A percentile compares a stretch with the other conserved stretches of the same genome.
These are phyloP conservation scores for Oryzias melastigma DNA, from an alignment of 2,113 vertebrate species.

Conservation along the genomic window DNA sequence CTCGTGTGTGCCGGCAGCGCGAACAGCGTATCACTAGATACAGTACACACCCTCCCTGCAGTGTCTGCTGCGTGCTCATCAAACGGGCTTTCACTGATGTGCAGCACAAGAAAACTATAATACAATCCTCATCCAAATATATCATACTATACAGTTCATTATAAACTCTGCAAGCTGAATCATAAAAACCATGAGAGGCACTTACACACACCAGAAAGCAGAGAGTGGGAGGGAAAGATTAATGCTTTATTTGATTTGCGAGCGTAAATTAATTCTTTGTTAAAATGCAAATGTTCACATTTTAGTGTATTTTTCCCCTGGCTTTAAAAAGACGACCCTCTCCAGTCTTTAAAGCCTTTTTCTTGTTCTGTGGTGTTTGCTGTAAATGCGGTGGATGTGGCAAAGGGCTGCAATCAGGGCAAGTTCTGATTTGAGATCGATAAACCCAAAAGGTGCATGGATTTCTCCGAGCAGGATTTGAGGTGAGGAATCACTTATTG, in stretches of 20 bases:
- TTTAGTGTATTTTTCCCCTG: constrained; percentile 25
- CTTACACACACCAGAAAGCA: constrained; percentile 14
- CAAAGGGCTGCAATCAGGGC: constrained; percentile 13
- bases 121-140: constrained; percentile 45
- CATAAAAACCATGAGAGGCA: constrained; percentile 25
- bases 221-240: constrained; percentile 32
- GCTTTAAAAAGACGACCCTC: constrained; percentile 28
- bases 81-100: constrained; percentile 7
- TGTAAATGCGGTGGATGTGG: constrained; percentile 16
- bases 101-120: constrained; percentile 28
- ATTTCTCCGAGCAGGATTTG: constrained; percentile 15
- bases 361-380: constrained; percentile 20
- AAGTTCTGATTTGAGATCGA: constrained; percentile 28
- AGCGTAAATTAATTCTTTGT: constrained; percentile 55
- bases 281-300: constrained; percentile 52
- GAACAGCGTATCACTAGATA: constrained; percentile 23
- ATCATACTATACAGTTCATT: constrained; percentile 40
- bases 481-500: constrained; percentile 11
- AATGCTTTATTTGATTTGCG: constrained; percentile 58
- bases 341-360: constrained; percentile 19
- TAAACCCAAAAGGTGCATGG: constrained; percentile 27
- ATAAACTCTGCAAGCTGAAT: constrained; percentile 46
- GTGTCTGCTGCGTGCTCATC: constrained; percentile 4
- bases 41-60: constrained; percentile 7
- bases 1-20: constrained; percentile 27